These are phyloP conservation scores for Sceliomorpha sp. DNA, from an alignment of 2,888 invertebrate species.

Conservation along the genomic window DNA sequence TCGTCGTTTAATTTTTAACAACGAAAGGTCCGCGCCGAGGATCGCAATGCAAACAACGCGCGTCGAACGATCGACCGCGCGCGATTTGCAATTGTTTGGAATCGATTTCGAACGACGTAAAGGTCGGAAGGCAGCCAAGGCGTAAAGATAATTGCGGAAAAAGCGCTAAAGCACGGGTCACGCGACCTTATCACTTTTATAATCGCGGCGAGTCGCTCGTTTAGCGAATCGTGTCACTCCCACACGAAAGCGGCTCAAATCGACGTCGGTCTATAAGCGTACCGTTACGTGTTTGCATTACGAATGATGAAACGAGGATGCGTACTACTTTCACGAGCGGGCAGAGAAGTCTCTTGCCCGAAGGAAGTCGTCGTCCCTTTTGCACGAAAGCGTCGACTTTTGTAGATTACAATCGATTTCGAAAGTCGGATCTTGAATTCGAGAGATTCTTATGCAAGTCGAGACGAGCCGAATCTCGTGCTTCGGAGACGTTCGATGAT, in stretches of 20 bases:
- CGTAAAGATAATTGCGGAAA: conserved; percentile 39
- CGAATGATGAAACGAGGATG: conserved; percentile 61
- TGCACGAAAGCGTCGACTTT: conserved; percentile 13
- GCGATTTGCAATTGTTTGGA: neutral
- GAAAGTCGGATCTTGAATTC: conserved; percentile 1
- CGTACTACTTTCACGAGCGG: conserved; percentile 61
- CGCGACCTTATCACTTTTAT: conserved; percentile 36
- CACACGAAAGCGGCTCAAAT: conserved; percentile 36
- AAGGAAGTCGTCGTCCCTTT: conserved; percentile 35
- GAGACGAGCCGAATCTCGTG: neutral
- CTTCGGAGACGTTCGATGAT: neutral
- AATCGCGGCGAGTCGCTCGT: conserved; percentile 38
- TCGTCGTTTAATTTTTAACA: too few relatives aligned
- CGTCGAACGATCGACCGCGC: neutral
- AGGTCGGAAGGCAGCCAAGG: neutral
- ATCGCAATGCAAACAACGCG: too few relatives aligned
- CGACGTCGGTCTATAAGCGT: conserved; percentile 54
- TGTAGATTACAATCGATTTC: conserved; percentile 16
- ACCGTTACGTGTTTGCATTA: conserved; percentile 60
- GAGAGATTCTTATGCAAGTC: too few relatives aligned
- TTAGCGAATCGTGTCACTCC: conserved; percentile 48
- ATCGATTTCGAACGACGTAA: neutral
- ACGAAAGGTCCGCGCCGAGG: too few relatives aligned
- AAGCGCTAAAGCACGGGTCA: conserved; percentile 35
- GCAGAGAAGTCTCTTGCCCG: conserved; percentile 37